Base-by-base conservation (phyloP, 2,888 invertebrate species). In the Drosophila neonasuta region DNA sequence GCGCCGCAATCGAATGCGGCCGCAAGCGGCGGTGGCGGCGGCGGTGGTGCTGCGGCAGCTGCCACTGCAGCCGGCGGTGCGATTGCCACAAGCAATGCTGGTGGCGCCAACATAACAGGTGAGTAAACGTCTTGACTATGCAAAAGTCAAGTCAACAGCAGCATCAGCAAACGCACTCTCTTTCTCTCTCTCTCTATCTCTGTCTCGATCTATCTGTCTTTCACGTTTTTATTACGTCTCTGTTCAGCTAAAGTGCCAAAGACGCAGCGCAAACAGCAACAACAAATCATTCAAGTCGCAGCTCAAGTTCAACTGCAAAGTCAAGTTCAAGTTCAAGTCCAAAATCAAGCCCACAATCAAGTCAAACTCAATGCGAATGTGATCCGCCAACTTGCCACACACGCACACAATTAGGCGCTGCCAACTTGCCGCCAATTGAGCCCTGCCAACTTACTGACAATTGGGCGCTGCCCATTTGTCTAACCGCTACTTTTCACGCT, bases 21-120 rank as follows among this genome's bases (percentile, higher is more conserved):
- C 32, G 69, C 62, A 50, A 44, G 58, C 41, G 64, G 55, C 24
- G 69, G 70, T 15, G 82, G 73, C 11, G 77, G 72, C 5, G 72
- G 68, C 20, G 72, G 68, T 24, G 80, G 80, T 56, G 73, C 67
- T 44, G 68, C 58, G 66, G 66, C 74, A 45, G 63, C 83, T 62
- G 80, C 86, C 58, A 66, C 71, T 55, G 71, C 80, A 63, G 72
- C 79, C 48, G 63, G 60, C 44, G 84, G 86, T 45, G 57, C 76
- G 17, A 70, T 73, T 59, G 65, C 68, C 73, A 74, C 77, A 61
- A 79, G 68, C 70, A 85, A 74, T 55, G 72, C 75, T 76, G 75
- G 79, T 69, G 74, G 80, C 83, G 68, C 63, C 68, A 83, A 87
- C 24, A 80, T 83, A 72, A 86, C 83, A 85, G 83, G 83, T 87